Evolutionary conservation across 2,113 vertebrate genomes (phyloP), one percentile per base, ranked within the genome.

Genomic region (Scomber scombrus): DNA sequence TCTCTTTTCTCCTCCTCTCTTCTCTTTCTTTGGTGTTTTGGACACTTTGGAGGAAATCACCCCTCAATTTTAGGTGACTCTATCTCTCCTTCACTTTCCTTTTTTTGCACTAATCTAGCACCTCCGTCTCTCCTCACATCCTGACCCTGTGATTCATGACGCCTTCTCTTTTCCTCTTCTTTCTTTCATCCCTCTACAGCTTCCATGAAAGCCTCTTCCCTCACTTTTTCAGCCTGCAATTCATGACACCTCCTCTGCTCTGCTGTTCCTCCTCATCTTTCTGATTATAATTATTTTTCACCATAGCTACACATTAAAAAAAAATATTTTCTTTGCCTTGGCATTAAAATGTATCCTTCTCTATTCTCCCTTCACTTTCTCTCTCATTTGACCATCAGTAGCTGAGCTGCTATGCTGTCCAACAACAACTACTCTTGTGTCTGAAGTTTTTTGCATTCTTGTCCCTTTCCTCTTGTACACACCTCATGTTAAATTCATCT

Each of bases 101-200:
- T 74, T 15, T 31, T 46, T 11, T 40, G 4, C 43, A 12, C 12
- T 49, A 2, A 1, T 69, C 29, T 47, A 2, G 8, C 43, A 31
- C 51, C 52, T 58, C 61, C 56, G 57, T 49, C 58, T 60, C 46
- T 80, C 46, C 19, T 83, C 69, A 43, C 70, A 61, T 77, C 18
- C 19, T 60, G 66, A 67, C 65, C 75, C 29, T 7, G 5, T 46
- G 68, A 85, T 71, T 75, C 70, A 52, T 9, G 14, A 21, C n/a
- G 11, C 68, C 74, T 72, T 62, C 0, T 66, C 69, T 34, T 19
- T 26, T 66, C 52, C 34, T 13, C 47, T 45, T 49, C 31, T 51
- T 61, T 7, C 13, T 75, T 78, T 75, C 29, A 85, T 75, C 50
- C 46, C 49, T 61, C 23, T 7, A 34, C 49, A 73, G 52, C 61